Evolutionary conservation across 1,140 invertebrate species (phyloP).

Genomic region (Papilio machaon): DNA sequence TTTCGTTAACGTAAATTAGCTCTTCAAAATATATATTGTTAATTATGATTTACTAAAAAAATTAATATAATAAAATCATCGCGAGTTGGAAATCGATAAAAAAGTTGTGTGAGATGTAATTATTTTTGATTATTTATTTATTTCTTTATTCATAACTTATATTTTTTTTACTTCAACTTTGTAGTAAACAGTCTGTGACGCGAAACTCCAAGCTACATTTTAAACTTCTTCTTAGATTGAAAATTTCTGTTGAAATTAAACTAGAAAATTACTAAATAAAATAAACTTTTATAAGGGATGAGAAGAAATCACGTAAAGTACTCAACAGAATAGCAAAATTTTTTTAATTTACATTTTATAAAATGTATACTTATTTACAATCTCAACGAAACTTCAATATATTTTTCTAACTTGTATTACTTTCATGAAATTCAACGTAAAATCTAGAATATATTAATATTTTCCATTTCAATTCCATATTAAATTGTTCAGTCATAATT

Average conservation of each 20-base stretch:
- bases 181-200: background rate
- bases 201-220: background rate
- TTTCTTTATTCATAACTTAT: no score
- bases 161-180: no score
- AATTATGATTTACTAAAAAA: no score
- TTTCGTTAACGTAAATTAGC: background rate
- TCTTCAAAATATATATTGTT: no score
- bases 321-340: background rate
- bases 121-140: no score
- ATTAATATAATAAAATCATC: background rate
- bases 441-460: constrained; percentile 1
- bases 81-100: background rate
- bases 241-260: background rate
- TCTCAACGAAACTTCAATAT: background rate
- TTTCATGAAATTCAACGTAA: constrained; percentile 8
- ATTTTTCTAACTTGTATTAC: background rate
- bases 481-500: constrained; percentile 27
- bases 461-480: constrained; percentile 18
- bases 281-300: background rate
- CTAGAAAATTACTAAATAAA: background rate
- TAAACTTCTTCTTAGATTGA: background rate
- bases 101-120: background rate
- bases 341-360: background rate
- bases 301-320: background rate
- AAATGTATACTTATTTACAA: background rate